Conservation (phyloP, 2,113 vertebrate species). For the Glaucidium brasilianum region DNA sequence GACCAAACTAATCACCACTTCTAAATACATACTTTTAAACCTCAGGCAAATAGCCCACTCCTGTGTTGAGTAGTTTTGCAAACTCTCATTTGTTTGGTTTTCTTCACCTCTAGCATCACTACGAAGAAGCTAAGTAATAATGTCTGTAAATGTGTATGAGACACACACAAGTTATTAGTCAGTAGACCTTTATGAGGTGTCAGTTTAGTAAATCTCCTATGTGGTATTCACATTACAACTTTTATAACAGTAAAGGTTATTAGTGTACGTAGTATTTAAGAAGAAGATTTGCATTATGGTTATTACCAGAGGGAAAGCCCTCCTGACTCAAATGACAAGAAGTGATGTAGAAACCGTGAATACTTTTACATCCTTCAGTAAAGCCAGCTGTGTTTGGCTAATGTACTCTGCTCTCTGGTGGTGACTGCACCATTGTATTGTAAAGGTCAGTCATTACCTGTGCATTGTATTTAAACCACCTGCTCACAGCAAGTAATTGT, state of each 20-base stretch:
- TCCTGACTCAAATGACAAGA: background rate
- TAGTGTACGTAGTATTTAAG: background rate
- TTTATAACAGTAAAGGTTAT: background rate
- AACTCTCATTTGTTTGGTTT: background rate
- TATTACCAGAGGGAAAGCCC: background rate
- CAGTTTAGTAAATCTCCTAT: background rate
- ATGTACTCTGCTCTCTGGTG: constrained; percentile 28
- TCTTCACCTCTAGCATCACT: background rate
- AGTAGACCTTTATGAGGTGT: background rate
- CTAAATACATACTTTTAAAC: background rate
- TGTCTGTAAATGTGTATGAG: background rate
- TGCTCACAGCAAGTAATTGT: constrained; percentile 55
- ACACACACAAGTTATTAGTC: background rate
- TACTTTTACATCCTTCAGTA: constrained; percentile 22
- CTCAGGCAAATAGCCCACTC: background rate
- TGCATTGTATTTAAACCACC: constrained; percentile 61
- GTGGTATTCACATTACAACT: background rate
- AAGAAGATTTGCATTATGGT: background rate
- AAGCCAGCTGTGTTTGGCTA: constrained; percentile 32
- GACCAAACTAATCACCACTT: background rate
- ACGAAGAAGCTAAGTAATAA: background rate
- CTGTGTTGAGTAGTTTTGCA: background rate
- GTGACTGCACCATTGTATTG: constrained; percentile 43
- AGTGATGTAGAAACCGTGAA: background rate
- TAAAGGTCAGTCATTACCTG: constrained; percentile 72